These are phyloP conservation scores for Dryocosmus kuriphilus DNA, from an alignment of 2,888 invertebrate genomes.

Conservation along the genomic window DNA sequence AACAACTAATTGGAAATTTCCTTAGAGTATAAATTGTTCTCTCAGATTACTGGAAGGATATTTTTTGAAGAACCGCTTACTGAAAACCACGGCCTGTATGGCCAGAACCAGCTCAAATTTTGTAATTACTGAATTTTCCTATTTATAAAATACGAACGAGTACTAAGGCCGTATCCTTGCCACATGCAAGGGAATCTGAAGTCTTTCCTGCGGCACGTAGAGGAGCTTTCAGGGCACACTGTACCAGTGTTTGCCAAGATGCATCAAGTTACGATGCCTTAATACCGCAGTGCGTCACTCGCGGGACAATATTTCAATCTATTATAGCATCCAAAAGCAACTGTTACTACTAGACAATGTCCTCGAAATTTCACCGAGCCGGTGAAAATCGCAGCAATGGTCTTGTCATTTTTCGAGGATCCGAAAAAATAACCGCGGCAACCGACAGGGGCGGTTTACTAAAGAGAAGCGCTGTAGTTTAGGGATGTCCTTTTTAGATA, in stretches of 20 bases:
- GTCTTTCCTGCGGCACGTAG: slow-evolving; percentile 30
- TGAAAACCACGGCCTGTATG: slow-evolving; percentile 2
- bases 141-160: slow-evolving; percentile 21
- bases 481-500: neutral
- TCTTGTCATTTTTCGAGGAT: slow-evolving; percentile 31
- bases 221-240: slow-evolving; percentile 8
- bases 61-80: slow-evolving; percentile 21
- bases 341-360: neutral
- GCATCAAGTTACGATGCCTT: slow-evolving; percentile 43
- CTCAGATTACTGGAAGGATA: slow-evolving; percentile 15
- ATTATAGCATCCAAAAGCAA: neutral
- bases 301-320: slow-evolving; percentile 40
- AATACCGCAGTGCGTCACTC: slow-evolving; percentile 53
- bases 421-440: slow-evolving; percentile 24
- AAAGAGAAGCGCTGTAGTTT: slow-evolving; percentile 9
- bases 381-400: neutral
- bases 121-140: slow-evolving; percentile 28
- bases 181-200: slow-evolving; percentile 19
- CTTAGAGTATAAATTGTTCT: slow-evolving; percentile 11
- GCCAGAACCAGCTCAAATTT: slow-evolving; percentile 19
- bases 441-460: slow-evolving; percentile 18
- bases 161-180: slow-evolving; percentile 24
- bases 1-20: neutral
- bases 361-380: slow-evolving; percentile 12
- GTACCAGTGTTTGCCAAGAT: slow-evolving; percentile 32